Evolutionary conservation across 1,140 invertebrate genomes (phyloP).

Genomic region (Ceratina australensis): DNA sequence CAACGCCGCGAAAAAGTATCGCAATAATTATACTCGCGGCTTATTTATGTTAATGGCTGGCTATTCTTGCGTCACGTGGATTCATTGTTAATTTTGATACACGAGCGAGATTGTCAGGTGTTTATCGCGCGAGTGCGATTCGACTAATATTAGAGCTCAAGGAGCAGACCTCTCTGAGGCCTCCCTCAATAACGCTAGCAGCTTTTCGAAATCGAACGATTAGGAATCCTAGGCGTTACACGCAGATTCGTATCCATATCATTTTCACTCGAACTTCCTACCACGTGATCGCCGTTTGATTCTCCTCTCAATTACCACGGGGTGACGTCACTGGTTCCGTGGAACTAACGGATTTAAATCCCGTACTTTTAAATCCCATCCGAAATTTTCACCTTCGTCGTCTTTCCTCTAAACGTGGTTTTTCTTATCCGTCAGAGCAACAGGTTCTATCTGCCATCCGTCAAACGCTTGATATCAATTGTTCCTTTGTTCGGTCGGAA

Average conservation of each 20-base stretch:
- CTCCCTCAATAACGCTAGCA: not conserved
- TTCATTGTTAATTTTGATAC: slow-evolving; percentile 35
- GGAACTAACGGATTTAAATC: slow-evolving; percentile 32
- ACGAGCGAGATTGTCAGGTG: not conserved
- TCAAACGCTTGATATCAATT: not conserved
- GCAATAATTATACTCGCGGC: not conserved
- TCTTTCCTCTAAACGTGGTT: not conserved
- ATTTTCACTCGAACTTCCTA: not conserved
- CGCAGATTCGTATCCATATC: not conserved
- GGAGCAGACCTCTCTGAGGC: not conserved
- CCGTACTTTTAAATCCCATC: slow-evolving; percentile 4
- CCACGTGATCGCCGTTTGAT: slow-evolving; percentile 9
- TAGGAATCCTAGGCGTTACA: no score
- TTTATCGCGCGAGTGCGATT: slow-evolving; percentile 24
- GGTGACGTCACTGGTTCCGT: slow-evolving; percentile 7
- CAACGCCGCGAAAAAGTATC: not conserved
- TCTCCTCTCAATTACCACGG: slow-evolving; percentile 5
- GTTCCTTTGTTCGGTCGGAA: not conserved
- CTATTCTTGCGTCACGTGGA: slow-evolving; percentile 3
- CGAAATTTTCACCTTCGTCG: not conserved
- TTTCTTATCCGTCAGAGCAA: slow-evolving; percentile 4
- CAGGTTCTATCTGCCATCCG: not conserved
- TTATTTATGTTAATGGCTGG: not conserved
- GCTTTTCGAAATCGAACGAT: not conserved
- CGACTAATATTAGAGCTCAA: slow-evolving; percentile 46